Conservation (phyloP, 2,113 vertebrate genomes). For the Ibidorhyncha struthersii region DNA sequence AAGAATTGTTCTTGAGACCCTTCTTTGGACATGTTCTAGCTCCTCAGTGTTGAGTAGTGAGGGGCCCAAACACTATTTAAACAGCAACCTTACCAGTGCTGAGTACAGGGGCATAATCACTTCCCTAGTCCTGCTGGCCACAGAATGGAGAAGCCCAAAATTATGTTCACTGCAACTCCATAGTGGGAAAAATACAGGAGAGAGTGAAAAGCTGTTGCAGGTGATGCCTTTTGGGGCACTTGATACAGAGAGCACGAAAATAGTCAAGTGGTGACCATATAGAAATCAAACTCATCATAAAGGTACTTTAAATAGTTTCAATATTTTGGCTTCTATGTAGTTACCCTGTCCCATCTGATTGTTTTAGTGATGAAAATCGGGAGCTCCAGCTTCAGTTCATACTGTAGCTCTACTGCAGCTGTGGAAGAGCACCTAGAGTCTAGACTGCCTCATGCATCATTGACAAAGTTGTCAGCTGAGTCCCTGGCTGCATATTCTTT, state of each 20-base stretch:
- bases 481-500: constrained; percentile 20
- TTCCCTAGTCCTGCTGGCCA: not conserved
- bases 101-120: not conserved
- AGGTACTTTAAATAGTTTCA: not conserved
- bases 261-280: not conserved
- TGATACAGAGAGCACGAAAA: not conserved
- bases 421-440: not conserved
- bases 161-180: not conserved
- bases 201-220: not conserved
- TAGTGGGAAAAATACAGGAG: not conserved
- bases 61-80: not conserved
- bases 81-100: not conserved
- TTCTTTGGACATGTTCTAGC: not conserved
- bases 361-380: not conserved
- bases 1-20: not conserved
- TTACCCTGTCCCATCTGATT: not conserved
- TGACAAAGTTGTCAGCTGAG: constrained; percentile 23
- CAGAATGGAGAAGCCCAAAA: not conserved
- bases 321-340: not conserved
- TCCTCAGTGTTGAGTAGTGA: not conserved
- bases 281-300: not conserved
- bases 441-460: not conserved
- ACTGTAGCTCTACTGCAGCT: not conserved
- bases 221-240: not conserved
- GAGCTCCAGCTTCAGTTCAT: not conserved